phyloP scores from a whole-genome alignment of 2,888 invertebrate species.

The Adelphocoris suturalis region DNA sequence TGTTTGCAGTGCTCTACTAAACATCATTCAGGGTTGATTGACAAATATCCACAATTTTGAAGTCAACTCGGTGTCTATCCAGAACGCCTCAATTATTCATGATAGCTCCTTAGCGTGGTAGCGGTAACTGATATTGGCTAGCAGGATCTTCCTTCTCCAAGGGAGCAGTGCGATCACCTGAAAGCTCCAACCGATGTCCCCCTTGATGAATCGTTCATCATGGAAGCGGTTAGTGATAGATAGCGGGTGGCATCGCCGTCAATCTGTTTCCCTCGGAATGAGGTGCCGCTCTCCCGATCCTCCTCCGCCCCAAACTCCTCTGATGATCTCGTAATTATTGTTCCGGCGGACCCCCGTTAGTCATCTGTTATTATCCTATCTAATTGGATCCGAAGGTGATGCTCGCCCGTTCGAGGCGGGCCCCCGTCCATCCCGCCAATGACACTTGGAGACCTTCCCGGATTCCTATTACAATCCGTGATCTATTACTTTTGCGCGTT shows the following conservation, averaged over 20 bases:
- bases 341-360: conserved; percentile 57
- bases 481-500: not conserved
- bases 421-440: not conserved
- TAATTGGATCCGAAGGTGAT: conserved; percentile 61
- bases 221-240: conserved; percentile 28
- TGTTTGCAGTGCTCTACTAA: too few relatives aligned
- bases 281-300: not conserved
- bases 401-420: not conserved
- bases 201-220: conserved; percentile 30
- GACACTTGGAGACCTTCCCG: not conserved
- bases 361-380: conserved; percentile 57
- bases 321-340: conserved; percentile 63
- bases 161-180: not conserved
- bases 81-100: too few relatives aligned
- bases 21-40: too few relatives aligned
- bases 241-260: conserved; percentile 20
- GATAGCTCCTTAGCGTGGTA: too few relatives aligned
- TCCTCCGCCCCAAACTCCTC: not conserved
- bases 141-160: not conserved
- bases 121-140: not conserved
- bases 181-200: not conserved
- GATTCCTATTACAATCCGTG: not conserved
- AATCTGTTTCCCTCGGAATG: conserved; percentile 12
- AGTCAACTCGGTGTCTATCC: too few relatives aligned
- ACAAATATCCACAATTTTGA: too few relatives aligned